These are phyloP conservation scores for Myotis planiceps DNA, from an alignment of 2,797 vertebrate species.

Conservation along the genomic window DNA sequence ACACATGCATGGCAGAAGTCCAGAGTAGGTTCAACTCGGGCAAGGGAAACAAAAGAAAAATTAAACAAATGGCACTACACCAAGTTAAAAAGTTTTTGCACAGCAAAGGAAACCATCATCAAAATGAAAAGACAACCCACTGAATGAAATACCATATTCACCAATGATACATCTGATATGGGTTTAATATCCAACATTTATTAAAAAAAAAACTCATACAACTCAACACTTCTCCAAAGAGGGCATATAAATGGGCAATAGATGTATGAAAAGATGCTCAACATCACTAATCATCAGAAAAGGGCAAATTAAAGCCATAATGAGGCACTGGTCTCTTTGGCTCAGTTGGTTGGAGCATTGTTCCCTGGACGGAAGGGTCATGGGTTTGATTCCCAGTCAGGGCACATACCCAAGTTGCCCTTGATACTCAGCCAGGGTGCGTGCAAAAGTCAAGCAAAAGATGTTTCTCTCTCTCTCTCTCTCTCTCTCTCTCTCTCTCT, in stretches of 20 bases:
- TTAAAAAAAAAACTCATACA: background rate
- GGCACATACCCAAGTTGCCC: background rate
- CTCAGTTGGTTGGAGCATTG: background rate
- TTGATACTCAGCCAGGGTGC: background rate
- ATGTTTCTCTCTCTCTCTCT: background rate
- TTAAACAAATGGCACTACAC: background rate
- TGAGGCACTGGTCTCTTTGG: background rate
- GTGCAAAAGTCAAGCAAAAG: background rate
- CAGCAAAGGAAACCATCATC: background rate
- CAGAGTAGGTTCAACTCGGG: background rate
- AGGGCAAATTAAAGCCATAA: background rate
- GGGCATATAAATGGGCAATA: background rate
- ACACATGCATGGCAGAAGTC: background rate
- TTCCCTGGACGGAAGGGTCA: background rate
- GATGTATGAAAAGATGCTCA: background rate
- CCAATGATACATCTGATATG: background rate
- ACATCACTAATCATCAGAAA: background rate
- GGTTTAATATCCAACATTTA: background rate
- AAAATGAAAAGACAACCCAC: background rate
- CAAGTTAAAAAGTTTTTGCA: background rate
- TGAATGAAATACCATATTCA: background rate
- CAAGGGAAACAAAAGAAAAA: background rate
- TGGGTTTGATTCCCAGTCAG: background rate
- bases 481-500: too few relatives aligned
- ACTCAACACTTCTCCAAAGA: background rate